Evolutionary conservation across 2,888 invertebrate species (phyloP).

Genomic region (Drosophila anomelani): DNA sequence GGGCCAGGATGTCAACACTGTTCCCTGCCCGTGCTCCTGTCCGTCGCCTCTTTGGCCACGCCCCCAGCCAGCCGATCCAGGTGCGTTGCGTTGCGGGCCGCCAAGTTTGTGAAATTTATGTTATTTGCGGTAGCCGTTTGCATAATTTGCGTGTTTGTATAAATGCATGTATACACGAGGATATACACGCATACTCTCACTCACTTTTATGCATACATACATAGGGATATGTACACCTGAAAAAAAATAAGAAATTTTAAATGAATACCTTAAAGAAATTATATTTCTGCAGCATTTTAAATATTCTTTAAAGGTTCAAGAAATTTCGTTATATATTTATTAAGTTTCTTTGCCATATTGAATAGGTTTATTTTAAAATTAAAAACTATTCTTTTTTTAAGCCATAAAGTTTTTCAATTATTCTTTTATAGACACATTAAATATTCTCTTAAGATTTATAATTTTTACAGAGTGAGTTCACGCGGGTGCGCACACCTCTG

Average conservation of each 20-base stretch:
- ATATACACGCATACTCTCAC: slow-evolving; percentile 23
- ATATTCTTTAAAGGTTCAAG: background rate
- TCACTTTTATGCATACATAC: slow-evolving; percentile 1
- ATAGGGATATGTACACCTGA: slow-evolving; percentile 11
- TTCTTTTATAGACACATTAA: background rate
- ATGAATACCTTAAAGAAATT: too few relatives aligned
- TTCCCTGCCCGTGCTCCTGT: background rate
- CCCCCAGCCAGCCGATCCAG: slow-evolving; percentile 43
- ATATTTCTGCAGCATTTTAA: background rate
- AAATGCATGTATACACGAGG: slow-evolving; percentile 51
- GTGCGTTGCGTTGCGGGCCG: slow-evolving; percentile 70
- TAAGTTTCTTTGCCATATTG: background rate
- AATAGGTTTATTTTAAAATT: background rate
- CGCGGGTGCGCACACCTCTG: slow-evolving; percentile 32
- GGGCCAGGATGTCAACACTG: slow-evolving; percentile 18
- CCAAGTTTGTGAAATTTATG: slow-evolving; percentile 76
- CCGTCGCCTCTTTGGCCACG: background rate
- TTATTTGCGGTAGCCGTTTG: slow-evolving; percentile 78
- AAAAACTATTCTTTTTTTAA: background rate
- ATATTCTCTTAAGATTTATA: background rate
- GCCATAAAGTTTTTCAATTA: too few relatives aligned
- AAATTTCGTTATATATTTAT: background rate
- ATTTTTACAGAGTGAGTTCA: slow-evolving; percentile 1
- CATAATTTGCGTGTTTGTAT: slow-evolving; percentile 79
- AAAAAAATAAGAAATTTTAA: background rate